Percentiles rank a stretch among this genome's conserved stretches.
These are phyloP conservation scores for Seira sanloemensis DNA, from an alignment of 2,888 invertebrate species.

Conservation along the genomic window DNA sequence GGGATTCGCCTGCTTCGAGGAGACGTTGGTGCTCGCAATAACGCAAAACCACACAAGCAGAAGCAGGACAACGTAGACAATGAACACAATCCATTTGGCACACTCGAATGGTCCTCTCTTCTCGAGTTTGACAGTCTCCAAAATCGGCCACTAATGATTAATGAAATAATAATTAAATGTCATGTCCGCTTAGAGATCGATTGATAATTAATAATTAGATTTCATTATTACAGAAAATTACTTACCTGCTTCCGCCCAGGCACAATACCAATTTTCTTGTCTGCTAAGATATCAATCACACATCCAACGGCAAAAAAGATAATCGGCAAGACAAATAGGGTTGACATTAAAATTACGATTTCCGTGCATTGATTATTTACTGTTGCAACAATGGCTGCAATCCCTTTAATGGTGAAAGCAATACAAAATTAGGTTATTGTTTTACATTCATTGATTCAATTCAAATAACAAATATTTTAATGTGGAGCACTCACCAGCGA, in stretches of 20 bases:
- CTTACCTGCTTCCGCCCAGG: background rate
- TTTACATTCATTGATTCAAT: background rate
- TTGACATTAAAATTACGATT: background rate
- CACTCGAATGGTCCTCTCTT: background rate
- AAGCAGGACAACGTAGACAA: background rate
- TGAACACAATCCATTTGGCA: background rate
- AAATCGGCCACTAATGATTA: background rate
- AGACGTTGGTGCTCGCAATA: background rate
- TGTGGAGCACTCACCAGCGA: constrained; percentile 31
- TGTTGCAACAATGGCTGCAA: constrained; percentile 13
- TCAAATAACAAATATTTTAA: too few species aligned
- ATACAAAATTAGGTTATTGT: background rate
- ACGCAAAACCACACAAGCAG: background rate
- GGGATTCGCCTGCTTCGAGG: background rate
- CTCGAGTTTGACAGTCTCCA: background rate
- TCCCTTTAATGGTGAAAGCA: background rate
- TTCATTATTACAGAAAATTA: background rate
- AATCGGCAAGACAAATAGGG: constrained; percentile 8
- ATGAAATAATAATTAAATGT: background rate
- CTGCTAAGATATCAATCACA: constrained; percentile 18
- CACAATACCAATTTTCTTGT: background rate
- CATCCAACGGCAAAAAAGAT: background rate
- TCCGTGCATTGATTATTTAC: background rate
- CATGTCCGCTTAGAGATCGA: background rate
- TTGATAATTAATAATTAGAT: background rate